Conservation (phyloP, 2,113 vertebrate genomes). For the Carassius carassius region DNA sequence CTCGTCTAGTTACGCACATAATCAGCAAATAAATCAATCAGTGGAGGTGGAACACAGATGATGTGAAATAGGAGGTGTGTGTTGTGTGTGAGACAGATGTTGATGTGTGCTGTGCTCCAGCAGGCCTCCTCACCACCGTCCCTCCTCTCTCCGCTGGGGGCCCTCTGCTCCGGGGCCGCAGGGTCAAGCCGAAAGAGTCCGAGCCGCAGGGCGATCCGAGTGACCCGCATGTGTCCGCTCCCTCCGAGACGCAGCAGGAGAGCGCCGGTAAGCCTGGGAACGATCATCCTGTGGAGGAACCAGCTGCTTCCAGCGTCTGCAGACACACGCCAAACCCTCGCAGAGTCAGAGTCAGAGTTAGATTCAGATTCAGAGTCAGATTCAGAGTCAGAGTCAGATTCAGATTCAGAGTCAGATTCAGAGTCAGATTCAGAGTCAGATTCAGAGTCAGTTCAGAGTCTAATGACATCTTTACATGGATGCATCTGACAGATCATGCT, state of each 20-base stretch:
- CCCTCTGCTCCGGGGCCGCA: conserved; percentile 86
- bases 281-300: conserved; percentile 75
- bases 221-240: conserved; percentile 85
- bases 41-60: background rate
- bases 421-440: too few species aligned
- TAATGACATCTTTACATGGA: too few species aligned
- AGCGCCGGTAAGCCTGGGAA: conserved; percentile 99
- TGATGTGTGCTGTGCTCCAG: conserved; percentile 81
- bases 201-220: conserved; percentile 87
- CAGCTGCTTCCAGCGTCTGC: conserved; percentile 84
- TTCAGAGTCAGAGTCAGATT: too few species aligned
- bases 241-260: conserved; percentile 95
- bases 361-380: too few species aligned
- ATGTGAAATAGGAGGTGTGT: background rate
- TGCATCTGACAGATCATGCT: too few species aligned
- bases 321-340: too few species aligned
- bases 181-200: conserved; percentile 87
- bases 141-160: conserved; percentile 77
- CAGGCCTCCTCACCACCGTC: conserved; percentile 92
- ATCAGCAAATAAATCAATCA: background rate
- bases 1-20: background rate
- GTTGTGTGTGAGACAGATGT: background rate
- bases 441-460: too few species aligned
- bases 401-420: too few species aligned
- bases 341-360: too few species aligned